Evolutionary conservation across 2,888 invertebrate genomes (phyloP).

Genomic region (Litoditis marina): DNA sequence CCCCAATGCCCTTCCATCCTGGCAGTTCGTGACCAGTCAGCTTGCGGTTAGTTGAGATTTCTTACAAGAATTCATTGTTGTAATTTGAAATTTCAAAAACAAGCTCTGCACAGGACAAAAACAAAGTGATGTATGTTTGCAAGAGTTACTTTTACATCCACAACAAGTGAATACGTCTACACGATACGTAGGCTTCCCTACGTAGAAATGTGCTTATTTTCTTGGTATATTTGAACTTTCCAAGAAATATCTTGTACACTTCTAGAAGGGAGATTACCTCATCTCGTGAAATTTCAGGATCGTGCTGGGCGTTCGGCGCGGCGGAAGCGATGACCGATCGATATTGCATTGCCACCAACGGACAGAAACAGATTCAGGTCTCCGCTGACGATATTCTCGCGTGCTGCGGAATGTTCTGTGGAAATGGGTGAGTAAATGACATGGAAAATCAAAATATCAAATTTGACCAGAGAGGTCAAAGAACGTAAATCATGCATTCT

Average conservation of each 20-base stretch:
- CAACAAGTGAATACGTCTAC: too few species aligned
- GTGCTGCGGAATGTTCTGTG: constrained; percentile 63
- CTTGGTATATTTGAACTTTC: too few species aligned
- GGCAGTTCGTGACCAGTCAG: constrained; percentile 65
- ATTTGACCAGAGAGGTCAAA: too few species aligned
- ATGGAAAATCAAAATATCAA: too few species aligned
- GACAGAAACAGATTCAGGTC: constrained; percentile 54
- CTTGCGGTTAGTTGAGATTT: constrained; percentile 27
- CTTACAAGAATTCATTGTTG: not conserved
- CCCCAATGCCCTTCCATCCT: constrained; percentile 36
- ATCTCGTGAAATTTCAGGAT: constrained; percentile 65
- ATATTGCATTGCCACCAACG: constrained; percentile 64
- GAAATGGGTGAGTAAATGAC: constrained; percentile 62
- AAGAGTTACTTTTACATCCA: too few species aligned
- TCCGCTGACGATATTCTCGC: constrained; percentile 65
- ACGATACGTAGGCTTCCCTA: too few species aligned
- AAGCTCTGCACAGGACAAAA: too few species aligned
- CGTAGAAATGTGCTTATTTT: too few species aligned
- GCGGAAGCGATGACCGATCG: constrained; percentile 66
- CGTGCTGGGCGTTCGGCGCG: constrained; percentile 74
- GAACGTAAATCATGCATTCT: too few species aligned
- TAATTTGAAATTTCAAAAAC: not conserved
- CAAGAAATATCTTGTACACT: too few species aligned
- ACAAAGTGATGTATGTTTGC: too few species aligned
- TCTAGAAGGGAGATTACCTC: too few species aligned